Evolutionary conservation across 2,113 vertebrate genomes (phyloP).

Genomic region (Phocoena sinus): DNA sequence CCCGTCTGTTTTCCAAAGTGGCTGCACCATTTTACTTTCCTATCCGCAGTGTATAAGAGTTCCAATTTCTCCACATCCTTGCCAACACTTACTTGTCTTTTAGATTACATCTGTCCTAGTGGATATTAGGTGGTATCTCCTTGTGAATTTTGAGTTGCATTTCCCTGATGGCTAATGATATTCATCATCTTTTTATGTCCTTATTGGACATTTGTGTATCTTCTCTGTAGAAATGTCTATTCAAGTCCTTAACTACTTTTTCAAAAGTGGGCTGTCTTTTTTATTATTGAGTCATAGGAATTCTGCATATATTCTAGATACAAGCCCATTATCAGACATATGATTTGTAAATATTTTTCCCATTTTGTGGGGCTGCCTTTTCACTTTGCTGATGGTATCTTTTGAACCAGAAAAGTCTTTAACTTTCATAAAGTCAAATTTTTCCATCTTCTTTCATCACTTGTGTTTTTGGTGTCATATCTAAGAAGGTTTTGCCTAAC

Average conservation of each 20-base stretch:
- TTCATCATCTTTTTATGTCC: neutral
- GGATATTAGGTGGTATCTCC: neutral
- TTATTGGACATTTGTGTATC: neutral
- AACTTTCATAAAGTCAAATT: neutral
- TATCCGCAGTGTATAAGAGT: neutral
- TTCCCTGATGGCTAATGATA: neutral
- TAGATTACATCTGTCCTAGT: neutral
- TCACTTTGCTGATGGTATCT: neutral
- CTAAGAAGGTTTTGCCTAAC: neutral
- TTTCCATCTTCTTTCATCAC: neutral
- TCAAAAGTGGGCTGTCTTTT: neutral
- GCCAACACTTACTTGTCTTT: neutral
- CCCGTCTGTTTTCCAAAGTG: neutral
- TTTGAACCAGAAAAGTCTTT: neutral
- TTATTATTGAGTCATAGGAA: neutral
- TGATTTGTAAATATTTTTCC: neutral
- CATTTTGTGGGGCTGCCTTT: neutral
- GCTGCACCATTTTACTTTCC: neutral
- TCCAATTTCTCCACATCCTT: neutral
- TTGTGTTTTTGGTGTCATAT: neutral
- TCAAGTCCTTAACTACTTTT: neutral
- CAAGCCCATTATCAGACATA: neutral
- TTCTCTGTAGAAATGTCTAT: neutral
- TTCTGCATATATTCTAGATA: neutral
- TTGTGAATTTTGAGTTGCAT: neutral